Conservation (phyloP, 2,797 vertebrate species). For the Myotis planiceps region DNA sequence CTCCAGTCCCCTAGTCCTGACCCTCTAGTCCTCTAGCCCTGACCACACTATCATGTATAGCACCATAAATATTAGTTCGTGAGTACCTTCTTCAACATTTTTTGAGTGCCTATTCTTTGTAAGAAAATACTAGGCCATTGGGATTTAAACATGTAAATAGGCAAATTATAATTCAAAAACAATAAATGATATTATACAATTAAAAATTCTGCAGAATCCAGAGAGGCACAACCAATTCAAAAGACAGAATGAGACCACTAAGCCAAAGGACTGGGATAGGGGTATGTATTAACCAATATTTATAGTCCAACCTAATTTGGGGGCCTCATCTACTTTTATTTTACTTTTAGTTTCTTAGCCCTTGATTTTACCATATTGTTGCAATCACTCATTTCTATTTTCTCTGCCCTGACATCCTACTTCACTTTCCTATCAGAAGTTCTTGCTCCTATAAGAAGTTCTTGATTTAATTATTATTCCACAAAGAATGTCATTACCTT, state of each 20-base stretch:
- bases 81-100: background rate
- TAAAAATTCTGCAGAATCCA: background rate
- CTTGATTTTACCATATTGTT: background rate
- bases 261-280: background rate
- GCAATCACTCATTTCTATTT: background rate
- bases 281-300: background rate
- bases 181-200: background rate
- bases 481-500: background rate
- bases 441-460: background rate
- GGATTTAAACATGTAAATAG: background rate
- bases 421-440: background rate
- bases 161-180: background rate
- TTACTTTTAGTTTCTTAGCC: background rate
- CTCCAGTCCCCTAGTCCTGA: background rate
- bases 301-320: background rate
- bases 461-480: background rate
- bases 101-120: background rate
- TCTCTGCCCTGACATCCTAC: background rate
- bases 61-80: background rate
- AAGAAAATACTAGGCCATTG: background rate
- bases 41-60: background rate
- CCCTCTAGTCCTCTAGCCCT: background rate
- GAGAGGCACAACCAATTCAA: background rate
- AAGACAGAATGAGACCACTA: background rate
- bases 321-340: background rate